Percentiles rank a stretch among this genome's conserved stretches.
These are phyloP conservation scores for Drosophila kanapiae DNA, from an alignment of 1,140 invertebrate genomes.

Conservation along the genomic window DNA sequence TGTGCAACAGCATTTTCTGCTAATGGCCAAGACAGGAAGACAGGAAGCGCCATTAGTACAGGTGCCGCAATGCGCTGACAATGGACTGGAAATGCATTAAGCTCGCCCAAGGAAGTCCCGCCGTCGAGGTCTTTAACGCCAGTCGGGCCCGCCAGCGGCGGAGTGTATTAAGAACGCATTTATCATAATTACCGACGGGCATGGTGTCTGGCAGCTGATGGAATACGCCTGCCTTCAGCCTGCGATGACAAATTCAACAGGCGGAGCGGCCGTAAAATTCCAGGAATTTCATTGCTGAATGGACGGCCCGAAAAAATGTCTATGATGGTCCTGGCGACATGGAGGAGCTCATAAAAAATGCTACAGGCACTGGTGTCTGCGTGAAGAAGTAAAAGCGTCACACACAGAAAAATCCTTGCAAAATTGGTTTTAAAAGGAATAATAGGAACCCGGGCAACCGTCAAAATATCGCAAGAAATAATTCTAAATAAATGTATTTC, in stretches of 20 bases:
- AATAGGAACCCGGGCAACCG: not conserved
- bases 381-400: not conserved
- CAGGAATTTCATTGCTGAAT: conserved; percentile 64
- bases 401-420: not conserved
- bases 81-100: conserved; percentile 69
- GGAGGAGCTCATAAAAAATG: conserved; percentile 67
- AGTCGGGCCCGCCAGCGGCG: conserved; percentile 7
- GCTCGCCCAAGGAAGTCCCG: conserved; percentile 15
- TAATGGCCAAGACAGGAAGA: conserved; percentile 60
- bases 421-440: not conserved
- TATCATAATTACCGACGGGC: conserved; percentile 72
- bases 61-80: conserved; percentile 42
- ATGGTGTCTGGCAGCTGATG: conserved; percentile 11
- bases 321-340: conserved; percentile 48
- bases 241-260: conserved; percentile 65
- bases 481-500: too few species aligned
- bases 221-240: conserved; percentile 8
- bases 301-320: conserved; percentile 54
- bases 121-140: conserved; percentile 31
- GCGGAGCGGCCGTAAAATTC: conserved; percentile 58
- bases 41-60: conserved; percentile 75
- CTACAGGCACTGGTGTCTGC: conserved; percentile 35
- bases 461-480: too few species aligned
- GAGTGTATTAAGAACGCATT: conserved; percentile 74
- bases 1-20: conserved; percentile 55